Percentiles rank a stretch among this genome's conserved stretches.
These are phyloP conservation scores for Ciconia maguari DNA, from an alignment of 2,113 vertebrate species.

Conservation along the genomic window DNA sequence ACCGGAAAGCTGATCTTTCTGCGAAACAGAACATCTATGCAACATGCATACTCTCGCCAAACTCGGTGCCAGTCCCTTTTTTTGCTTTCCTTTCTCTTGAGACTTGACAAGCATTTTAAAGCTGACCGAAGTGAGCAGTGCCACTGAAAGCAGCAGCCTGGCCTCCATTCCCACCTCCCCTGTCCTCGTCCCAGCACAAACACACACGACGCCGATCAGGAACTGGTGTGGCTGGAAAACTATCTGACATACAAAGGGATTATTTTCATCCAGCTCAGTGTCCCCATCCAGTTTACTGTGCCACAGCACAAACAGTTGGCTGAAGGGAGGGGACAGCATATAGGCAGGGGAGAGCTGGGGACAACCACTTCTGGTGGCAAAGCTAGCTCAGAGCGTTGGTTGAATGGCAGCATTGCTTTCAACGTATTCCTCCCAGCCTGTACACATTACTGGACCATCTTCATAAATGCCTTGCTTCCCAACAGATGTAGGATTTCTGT, in stretches of 20 bases:
- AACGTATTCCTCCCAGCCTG: background rate
- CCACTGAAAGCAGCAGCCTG: background rate
- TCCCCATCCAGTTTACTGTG: background rate
- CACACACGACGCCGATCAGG: background rate
- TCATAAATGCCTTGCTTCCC: background rate
- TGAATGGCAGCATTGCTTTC: background rate
- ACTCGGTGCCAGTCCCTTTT: background rate
- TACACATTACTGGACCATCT: background rate
- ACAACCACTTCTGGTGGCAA: background rate
- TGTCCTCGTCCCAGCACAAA: background rate
- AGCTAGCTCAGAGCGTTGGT: background rate
- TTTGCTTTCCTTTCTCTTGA: background rate
- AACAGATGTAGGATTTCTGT: background rate
- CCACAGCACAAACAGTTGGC: background rate
- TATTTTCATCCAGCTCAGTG: background rate
- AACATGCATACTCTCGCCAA: accelerated
- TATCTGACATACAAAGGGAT: background rate
- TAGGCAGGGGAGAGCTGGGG: background rate
- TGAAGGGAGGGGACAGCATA: background rate
- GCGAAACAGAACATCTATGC: background rate
- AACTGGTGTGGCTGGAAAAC: background rate
- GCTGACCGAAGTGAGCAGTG: background rate
- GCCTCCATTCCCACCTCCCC: background rate
- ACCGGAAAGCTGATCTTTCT: background rate
- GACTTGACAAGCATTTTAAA: background rate